Evolutionary conservation across 2,113 vertebrate species (phyloP).

Genomic region (Pangasianodon gigas): DNA sequence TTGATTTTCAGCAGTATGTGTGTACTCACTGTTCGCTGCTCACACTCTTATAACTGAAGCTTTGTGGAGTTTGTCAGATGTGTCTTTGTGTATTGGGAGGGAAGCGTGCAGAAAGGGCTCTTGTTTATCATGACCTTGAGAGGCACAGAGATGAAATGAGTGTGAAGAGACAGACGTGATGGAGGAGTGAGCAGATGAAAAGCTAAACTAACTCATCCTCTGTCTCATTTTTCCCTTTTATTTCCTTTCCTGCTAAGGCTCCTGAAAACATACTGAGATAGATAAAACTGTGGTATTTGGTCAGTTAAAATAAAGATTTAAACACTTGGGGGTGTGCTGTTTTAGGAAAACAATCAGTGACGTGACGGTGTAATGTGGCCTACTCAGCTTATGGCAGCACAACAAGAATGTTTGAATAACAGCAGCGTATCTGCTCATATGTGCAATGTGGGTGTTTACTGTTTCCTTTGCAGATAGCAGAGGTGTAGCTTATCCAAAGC

Average conservation of each 20-base stretch:
- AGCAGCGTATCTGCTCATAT: not conserved
- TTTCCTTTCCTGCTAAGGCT: not conserved
- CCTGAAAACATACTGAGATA: not conserved
- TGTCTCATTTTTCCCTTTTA: not conserved
- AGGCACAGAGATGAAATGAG: conserved; percentile 24
- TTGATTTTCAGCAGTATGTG: conserved; percentile 24
- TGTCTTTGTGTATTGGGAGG: conserved; percentile 55
- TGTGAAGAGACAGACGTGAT: conserved; percentile 1
- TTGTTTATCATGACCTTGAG: conserved; percentile 63
- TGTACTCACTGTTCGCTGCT: conserved; percentile 2
- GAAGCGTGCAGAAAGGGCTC: conserved; percentile 46
- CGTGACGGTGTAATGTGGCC: not conserved
- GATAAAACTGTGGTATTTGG: not conserved
- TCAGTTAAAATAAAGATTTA: not conserved
- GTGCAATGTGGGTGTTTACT: not conserved
- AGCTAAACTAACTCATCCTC: not conserved
- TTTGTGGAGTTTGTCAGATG: conserved; percentile 54
- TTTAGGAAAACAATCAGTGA: not conserved
- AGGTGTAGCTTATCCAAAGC: not conserved
- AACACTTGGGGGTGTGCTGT: not conserved
- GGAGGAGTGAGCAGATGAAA: not conserved
- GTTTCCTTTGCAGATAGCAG: not conserved
- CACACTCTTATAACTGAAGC: conserved; percentile 38
- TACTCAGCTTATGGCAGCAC: not conserved
- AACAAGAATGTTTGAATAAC: not conserved